Evolutionary conservation across 2,797 vertebrate species (phyloP).

Genomic region (Semotilus atromaculatus): DNA sequence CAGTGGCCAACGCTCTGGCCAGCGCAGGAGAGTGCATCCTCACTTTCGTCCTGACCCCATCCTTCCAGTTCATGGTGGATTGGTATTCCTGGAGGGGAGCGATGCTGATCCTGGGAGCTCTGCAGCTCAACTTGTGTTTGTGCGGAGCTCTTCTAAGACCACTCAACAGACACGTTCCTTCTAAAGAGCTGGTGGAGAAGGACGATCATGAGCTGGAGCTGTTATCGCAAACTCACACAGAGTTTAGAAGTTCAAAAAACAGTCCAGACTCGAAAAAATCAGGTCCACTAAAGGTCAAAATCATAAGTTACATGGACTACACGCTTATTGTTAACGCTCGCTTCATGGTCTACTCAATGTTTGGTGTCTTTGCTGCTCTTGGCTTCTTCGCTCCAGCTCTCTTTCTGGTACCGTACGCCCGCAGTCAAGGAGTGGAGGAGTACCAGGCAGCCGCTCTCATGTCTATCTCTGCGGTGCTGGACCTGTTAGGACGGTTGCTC

Average conservation of each 20-base stretch:
- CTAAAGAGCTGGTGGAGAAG: conserved; percentile 28
- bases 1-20: conserved; percentile 79
- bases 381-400: conserved; percentile 78
- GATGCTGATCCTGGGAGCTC: conserved; percentile 78
- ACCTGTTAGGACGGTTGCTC: conserved; percentile 74
- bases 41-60: conserved; percentile 82
- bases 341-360: conserved; percentile 79
- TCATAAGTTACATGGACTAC: conserved; percentile 69
- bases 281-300: conserved; percentile 26
- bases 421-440: conserved; percentile 75
- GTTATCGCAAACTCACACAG: conserved; percentile 3
- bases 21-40: conserved; percentile 81
- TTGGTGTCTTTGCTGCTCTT: conserved; percentile 78
- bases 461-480: conserved; percentile 74
- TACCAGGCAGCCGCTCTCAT: conserved; percentile 77
- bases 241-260: neutral
- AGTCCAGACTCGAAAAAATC: neutral
- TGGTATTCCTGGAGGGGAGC: conserved; percentile 82
- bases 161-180: conserved; percentile 51
- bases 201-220: conserved; percentile 50
- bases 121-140: conserved; percentile 80
- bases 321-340: conserved; percentile 66
- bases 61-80: conserved; percentile 82
- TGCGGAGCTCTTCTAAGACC: conserved; percentile 81
- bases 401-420: conserved; percentile 78